Evolutionary conservation across 2,797 vertebrate species (phyloP), one percentile per base, ranked within the genome.

Genomic region (Silurus lanzhouensis): DNA sequence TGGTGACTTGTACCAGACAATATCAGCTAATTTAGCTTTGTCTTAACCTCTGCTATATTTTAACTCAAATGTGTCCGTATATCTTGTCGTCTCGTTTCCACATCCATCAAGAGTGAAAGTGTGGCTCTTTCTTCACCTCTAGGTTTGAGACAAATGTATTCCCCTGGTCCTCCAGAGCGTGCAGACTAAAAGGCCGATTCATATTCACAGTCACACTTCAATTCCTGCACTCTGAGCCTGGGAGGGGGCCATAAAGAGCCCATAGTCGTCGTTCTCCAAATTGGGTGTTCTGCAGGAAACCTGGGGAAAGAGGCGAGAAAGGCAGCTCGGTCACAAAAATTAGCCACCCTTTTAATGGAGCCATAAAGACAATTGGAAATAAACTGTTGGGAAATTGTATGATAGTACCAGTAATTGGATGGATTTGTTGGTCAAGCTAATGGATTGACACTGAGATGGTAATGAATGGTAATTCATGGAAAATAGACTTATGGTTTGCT

Each of bases 131-230:
- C 86, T 83, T 77, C 61, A 52, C 84, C 84, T 84, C 86, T 6
- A 66, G 87, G 74, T 89, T 81, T 84, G 38, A 83, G 84, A 86
- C 88, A 88, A 86, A 89, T 75, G 85, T 86, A 86, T 86, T 86
- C 85, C 85, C 84, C 82, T 78, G 85, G 84, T 84, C 87, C 89
- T 86, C 55, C 63, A 88, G 84, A 77, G 84, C 66, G 78, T 66
- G 68, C 27, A 77, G 80, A 83, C 86, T 88, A 90, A 90, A 90
- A 82, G 86, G 86, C 86, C 82, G 60, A 88, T 90, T 90, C 89
- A 76, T 88, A 90, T 90, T 90, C 89, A 90, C 86, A 90, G 89
- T 90, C 89, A 90, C 89, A 90, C 89, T 87, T 84, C 84, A 85
- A 87, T 88, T 87, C 87, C 86, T 78, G 88, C 86, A 83, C 86